These are phyloP conservation scores for Myotis lucifugus DNA, from an alignment of 2,113 vertebrate species.

Conservation along the genomic window DNA sequence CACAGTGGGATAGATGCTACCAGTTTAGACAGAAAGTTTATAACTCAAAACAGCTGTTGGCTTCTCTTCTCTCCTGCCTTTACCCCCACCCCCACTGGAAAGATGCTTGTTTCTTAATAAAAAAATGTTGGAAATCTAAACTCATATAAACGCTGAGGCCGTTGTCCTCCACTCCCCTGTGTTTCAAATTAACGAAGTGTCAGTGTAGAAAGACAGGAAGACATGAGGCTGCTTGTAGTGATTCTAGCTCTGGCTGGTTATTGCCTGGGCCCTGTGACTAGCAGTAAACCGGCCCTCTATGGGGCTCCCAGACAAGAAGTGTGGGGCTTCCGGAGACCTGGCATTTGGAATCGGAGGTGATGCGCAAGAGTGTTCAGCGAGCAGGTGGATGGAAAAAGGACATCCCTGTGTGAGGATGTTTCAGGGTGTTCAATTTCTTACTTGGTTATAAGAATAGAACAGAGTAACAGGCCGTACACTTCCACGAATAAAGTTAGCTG, in stretches of 20 bases:
- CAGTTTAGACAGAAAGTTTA: slow-evolving; percentile 38
- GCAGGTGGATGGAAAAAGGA: slow-evolving; percentile 55
- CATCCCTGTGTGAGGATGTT: slow-evolving; percentile 42
- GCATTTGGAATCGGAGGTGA: slow-evolving; percentile 43
- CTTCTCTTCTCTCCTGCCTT: neutral
- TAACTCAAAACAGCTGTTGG: slow-evolving; percentile 67
- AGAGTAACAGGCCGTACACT: slow-evolving; percentile 32
- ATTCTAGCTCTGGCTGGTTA: neutral
- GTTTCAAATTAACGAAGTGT: neutral
- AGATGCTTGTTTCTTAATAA: slow-evolving; percentile 27
- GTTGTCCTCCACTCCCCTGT: neutral
- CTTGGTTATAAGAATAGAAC: slow-evolving; percentile 64
- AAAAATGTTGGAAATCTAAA: slow-evolving; percentile 29
- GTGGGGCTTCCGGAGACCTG: neutral
- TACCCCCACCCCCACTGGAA: slow-evolving; percentile 22
- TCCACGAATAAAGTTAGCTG: neutral
- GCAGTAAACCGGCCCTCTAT: neutral
- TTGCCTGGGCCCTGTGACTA: neutral
- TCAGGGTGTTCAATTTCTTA: slow-evolving; percentile 50
- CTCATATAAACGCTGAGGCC: neutral
- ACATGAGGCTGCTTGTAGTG: neutral
- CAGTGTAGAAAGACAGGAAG: neutral
- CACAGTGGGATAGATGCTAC: slow-evolving; percentile 54
- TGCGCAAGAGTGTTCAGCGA: neutral
- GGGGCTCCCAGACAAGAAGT: neutral